A percentile compares a stretch with the other conserved stretches of the same genome.
These are phyloP conservation scores for Sternotherus odoratus DNA, from an alignment of 2,797 vertebrate species.

Conservation along the genomic window DNA sequence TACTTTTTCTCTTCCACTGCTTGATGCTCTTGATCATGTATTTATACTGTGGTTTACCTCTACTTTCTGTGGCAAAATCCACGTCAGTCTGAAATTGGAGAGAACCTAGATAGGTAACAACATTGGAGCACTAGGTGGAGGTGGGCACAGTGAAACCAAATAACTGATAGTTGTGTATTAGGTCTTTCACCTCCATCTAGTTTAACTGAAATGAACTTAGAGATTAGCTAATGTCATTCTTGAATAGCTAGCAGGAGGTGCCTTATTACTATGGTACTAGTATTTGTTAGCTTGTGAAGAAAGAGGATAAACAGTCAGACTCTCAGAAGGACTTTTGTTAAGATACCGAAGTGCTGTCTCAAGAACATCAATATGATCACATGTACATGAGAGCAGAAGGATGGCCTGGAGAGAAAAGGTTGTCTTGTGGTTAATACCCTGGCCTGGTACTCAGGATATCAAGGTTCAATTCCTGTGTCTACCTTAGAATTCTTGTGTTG, in stretches of 20 bases:
- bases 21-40: neutral
- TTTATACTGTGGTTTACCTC: neutral
- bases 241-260: neutral
- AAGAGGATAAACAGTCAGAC: neutral
- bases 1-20: constrained; percentile 1
- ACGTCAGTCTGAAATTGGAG: neutral
- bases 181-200: neutral
- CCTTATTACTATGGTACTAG: neutral
- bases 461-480: neutral
- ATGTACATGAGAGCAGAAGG: neutral
- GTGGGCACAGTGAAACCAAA: neutral
- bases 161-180: neutral
- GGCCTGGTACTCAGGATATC: neutral
- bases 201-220: neutral
- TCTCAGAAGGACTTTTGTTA: neutral
- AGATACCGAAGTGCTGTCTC: neutral
- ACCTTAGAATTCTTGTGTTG: neutral
- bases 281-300: neutral
- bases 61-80: neutral
- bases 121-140: neutral
- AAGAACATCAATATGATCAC: neutral
- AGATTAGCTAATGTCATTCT: neutral
- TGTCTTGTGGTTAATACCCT: neutral
- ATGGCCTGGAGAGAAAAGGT: neutral
- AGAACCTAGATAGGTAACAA: neutral